These are phyloP conservation scores for Saguinus midas DNA, from an alignment of 2,113 vertebrate species.

Conservation along the genomic window DNA sequence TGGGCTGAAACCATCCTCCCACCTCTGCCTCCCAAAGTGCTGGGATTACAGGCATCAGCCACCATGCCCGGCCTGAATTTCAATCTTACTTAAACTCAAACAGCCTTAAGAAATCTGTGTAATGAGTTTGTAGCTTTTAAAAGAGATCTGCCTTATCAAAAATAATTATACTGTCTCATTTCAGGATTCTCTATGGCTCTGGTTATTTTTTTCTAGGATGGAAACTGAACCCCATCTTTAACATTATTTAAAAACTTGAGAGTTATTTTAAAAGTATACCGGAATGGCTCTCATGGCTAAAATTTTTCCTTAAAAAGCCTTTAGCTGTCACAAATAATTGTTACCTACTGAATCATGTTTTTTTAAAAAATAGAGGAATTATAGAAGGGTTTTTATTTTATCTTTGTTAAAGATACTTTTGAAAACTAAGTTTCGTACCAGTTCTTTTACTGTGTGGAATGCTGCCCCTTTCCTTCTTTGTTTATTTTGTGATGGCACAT, in stretches of 20 bases:
- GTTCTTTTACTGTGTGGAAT: not conserved
- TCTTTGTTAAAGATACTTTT: not conserved
- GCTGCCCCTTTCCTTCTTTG: not conserved
- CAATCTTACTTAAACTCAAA: not conserved
- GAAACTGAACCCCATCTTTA: not conserved
- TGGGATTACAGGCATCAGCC: no score
- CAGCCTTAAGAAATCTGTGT: not conserved
- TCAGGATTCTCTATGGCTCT: not conserved
- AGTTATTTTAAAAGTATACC: not conserved
- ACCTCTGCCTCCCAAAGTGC: no score
- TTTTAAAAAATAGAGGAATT: not conserved
- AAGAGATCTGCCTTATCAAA: not conserved
- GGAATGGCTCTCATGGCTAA: not conserved
- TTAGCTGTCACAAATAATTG: not conserved
- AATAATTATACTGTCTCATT: not conserved
- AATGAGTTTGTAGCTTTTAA: not conserved
- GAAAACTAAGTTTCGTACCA: not conserved
- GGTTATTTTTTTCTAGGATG: not conserved
- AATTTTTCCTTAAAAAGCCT: slow-evolving; percentile 7
- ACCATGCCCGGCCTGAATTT: not conserved
- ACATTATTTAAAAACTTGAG: not conserved
- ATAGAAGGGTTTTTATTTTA: not conserved
- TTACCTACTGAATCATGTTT: not conserved
- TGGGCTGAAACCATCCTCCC: no score
- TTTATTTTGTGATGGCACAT: not conserved